Evolutionary conservation across 1,140 invertebrate species (phyloP).

Genomic region (Callitettix versicolor): DNA sequence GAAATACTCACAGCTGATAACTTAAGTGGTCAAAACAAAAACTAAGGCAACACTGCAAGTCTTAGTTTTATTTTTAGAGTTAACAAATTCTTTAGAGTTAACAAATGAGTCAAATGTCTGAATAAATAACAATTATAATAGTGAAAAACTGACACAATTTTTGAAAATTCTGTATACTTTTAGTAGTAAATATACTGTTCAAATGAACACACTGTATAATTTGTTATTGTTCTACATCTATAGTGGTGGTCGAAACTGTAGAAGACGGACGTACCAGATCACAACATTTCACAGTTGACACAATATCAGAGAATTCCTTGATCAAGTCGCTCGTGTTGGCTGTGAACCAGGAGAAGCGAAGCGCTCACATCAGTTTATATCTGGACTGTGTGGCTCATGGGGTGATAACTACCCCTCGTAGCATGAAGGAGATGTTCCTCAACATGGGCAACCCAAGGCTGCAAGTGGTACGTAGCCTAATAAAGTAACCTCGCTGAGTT

Average conservation of each 20-base stretch:
- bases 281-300: slow-evolving; percentile 42
- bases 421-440: slow-evolving; percentile 37
- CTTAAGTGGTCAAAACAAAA: too few species aligned
- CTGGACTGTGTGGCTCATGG: slow-evolving; percentile 46
- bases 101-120: too few species aligned
- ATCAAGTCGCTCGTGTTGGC: slow-evolving; percentile 41
- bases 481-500: slow-evolving; percentile 5
- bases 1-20: too few species aligned
- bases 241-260: slow-evolving; percentile 48
- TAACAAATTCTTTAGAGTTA: too few species aligned
- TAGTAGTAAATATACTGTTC: too few species aligned
- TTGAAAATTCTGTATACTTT: too few species aligned
- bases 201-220: too few species aligned
- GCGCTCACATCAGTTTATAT: slow-evolving; percentile 41
- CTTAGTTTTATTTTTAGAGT: too few species aligned
- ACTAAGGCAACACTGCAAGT: too few species aligned
- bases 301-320: slow-evolving; percentile 35
- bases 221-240: too few species aligned
- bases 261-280: slow-evolving; percentile 36
- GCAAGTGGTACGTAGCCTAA: slow-evolving; percentile 32
- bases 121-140: too few species aligned
- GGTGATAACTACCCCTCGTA: slow-evolving; percentile 36
- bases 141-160: too few species aligned
- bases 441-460: slow-evolving; percentile 30
- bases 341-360: slow-evolving; percentile 40